Percentiles rank a stretch among this genome's conserved stretches.
These are phyloP conservation scores for Tokudaia tokunoshimensis DNA, from an alignment of 2,797 vertebrate species.

Conservation along the genomic window DNA sequence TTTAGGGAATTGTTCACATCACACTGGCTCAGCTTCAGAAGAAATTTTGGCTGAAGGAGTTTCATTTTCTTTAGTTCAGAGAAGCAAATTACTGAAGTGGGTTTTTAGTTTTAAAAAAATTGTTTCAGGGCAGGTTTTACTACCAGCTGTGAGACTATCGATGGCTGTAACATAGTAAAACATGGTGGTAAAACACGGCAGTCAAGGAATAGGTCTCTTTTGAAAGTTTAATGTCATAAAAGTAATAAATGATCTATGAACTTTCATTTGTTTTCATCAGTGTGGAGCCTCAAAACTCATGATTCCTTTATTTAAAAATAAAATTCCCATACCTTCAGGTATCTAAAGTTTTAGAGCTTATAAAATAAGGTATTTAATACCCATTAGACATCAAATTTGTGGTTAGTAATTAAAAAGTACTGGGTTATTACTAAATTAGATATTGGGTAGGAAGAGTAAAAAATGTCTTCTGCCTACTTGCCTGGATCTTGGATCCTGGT, in stretches of 20 bases:
- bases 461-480: background rate
- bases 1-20: constrained; percentile 34
- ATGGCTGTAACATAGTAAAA: background rate
- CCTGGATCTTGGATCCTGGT: background rate
- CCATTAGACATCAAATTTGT: background rate
- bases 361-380: background rate
- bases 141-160: constrained; percentile 41
- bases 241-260: constrained; percentile 46
- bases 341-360: constrained; percentile 1
- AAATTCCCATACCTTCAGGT: background rate
- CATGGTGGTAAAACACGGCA: background rate
- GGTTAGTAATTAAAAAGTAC: background rate
- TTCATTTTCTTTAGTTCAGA: constrained; percentile 51
- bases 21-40: constrained; percentile 18
- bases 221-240: constrained; percentile 51
- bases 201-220: background rate
- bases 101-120: background rate
- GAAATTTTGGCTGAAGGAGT: constrained; percentile 45
- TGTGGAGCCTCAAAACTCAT: constrained; percentile 9
- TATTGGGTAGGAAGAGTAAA: background rate
- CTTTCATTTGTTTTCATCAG: constrained; percentile 43
- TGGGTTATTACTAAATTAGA: constrained; percentile 7
- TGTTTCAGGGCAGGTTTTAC: background rate
- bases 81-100: constrained; percentile 45
- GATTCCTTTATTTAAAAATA: constrained; percentile 44